Evolutionary conservation across 1,140 invertebrate species (phyloP).

Genomic region (Vanessa tameamea): DNA sequence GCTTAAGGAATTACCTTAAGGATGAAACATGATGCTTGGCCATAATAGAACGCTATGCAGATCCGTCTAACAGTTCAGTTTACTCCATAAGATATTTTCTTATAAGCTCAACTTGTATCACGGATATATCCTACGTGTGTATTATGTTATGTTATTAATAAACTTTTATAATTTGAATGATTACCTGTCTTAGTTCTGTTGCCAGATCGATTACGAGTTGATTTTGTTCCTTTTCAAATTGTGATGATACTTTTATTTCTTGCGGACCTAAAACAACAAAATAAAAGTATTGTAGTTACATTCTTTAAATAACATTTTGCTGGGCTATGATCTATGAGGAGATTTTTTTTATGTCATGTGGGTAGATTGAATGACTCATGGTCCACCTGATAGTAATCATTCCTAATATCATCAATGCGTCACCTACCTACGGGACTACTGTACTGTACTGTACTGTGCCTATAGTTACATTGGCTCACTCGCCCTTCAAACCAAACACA

Average conservation of each 20-base stretch:
- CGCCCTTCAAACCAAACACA: no score
- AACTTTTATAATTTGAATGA: not conserved
- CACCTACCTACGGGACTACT: no score
- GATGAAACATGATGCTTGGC: not conserved
- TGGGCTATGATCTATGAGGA: no score
- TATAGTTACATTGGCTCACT: no score
- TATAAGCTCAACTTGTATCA: not conserved
- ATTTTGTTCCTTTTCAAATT: constrained; percentile 64
- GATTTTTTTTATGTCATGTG: no score
- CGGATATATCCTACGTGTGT: not conserved
- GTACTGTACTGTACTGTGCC: no score
- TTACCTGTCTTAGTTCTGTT: constrained; percentile 70
- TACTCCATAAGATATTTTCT: not conserved
- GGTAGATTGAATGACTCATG: no score
- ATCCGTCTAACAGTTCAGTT: not conserved
- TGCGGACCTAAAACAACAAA: constrained; percentile 51
- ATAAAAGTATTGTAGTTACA: not conserved
- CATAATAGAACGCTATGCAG: not conserved
- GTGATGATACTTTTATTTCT: constrained; percentile 51
- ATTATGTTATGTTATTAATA: not conserved
- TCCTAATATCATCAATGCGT: no score
- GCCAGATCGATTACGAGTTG: constrained; percentile 69
- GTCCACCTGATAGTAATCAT: no score
- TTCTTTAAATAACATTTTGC: not conserved
- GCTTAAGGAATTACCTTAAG: constrained; percentile 2